Evolutionary conservation across 2,797 vertebrate species (phyloP).

Genomic region (Parotocinclus haroldoi): DNA sequence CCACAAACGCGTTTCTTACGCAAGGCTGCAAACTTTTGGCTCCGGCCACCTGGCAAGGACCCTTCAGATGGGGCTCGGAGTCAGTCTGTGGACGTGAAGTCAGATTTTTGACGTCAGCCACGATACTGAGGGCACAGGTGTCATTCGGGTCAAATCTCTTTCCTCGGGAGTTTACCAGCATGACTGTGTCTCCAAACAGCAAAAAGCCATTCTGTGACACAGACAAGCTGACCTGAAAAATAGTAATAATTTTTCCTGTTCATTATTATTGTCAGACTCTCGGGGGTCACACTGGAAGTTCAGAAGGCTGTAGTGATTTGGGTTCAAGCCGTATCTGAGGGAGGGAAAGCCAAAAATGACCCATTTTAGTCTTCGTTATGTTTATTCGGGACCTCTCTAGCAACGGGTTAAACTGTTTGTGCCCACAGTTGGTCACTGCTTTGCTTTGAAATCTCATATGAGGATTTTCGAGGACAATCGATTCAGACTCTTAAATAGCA

Average conservation of each 20-base stretch:
- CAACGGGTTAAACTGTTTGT: too few species aligned
- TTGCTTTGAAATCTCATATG: too few species aligned
- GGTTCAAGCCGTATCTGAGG: too few species aligned
- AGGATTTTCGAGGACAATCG: too few species aligned
- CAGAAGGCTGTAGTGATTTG: too few species aligned
- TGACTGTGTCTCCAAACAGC: constrained; percentile 82
- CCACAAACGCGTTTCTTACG: constrained; percentile 76
- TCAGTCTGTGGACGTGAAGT: constrained; percentile 17
- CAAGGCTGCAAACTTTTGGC: constrained; percentile 56
- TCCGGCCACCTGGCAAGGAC: constrained; percentile 74
- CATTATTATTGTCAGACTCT: too few species aligned
- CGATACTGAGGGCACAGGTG: constrained; percentile 68
- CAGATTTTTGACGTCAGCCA: constrained; percentile 65
- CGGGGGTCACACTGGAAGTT: too few species aligned
- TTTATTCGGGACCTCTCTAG: too few species aligned
- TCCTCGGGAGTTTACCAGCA: constrained; percentile 71
- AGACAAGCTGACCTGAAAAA: constrained; percentile 72
- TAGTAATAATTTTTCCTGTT: neutral
- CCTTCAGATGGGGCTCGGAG: constrained; percentile 39
- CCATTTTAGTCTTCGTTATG: too few species aligned
- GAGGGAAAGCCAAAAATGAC: too few species aligned
- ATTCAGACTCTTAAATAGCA: too few species aligned
- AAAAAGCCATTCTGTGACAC: constrained; percentile 71
- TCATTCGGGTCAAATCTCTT: constrained; percentile 25
- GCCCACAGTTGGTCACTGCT: too few species aligned